Conservation (phyloP, 64 coral and sea anemone species). For the Platygyra sinensis region DNA sequence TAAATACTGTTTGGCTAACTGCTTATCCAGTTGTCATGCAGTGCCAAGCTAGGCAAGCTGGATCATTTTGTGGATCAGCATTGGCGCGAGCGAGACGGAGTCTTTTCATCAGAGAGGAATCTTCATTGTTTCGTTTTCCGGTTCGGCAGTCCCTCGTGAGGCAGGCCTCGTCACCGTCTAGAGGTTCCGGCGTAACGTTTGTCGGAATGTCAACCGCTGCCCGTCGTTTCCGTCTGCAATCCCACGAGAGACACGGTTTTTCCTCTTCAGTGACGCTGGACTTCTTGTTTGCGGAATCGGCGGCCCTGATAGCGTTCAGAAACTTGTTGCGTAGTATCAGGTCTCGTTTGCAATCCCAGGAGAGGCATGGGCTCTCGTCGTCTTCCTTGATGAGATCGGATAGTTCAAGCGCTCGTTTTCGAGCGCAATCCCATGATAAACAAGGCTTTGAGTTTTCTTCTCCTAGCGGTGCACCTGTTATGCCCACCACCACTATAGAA, state of each 20-base stretch:
- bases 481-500: not conserved
- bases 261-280: not conserved
- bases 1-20: too few relatives aligned
- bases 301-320: not conserved
- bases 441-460: not conserved
- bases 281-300: not conserved
- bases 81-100: not conserved
- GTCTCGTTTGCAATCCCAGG: not conserved
- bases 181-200: not conserved
- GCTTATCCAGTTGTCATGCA: not conserved
- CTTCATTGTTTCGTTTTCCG: constrained; percentile 2
- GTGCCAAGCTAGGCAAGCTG: not conserved
- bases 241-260: not conserved
- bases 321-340: not conserved
- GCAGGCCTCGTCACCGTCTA: not conserved
- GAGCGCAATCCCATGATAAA: not conserved
- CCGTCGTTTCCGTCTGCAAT: not conserved
- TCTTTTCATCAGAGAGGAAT: not conserved
- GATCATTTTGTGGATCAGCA: not conserved
- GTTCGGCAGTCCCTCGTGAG: constrained; percentile 11
- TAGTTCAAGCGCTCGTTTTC: not conserved
- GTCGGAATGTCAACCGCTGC: not conserved
- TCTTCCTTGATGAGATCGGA: not conserved
- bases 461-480: not conserved
- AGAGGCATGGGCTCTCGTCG: not conserved